Conservation (phyloP, 2,113 vertebrate genomes). For the Shinisaurus crocodilurus region DNA sequence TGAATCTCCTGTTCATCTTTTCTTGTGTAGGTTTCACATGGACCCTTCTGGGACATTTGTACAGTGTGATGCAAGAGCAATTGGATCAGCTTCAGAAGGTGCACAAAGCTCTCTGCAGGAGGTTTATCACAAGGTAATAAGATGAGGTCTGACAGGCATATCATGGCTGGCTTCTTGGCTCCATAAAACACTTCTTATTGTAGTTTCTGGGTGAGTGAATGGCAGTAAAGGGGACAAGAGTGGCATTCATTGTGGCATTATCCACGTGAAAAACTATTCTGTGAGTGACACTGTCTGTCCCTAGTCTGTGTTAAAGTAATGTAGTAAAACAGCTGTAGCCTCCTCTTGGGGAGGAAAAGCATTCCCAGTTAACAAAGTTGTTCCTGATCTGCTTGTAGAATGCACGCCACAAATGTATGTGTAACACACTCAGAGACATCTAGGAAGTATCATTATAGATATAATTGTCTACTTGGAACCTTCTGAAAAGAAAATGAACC, state of each 20-base stretch:
- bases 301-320: not conserved
- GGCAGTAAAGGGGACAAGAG: not conserved
- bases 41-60: conserved; percentile 98
- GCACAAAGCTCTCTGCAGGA: conserved; percentile 98
- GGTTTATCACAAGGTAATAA: conserved; percentile 95
- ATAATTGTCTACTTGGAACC: not conserved
- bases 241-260: not conserved
- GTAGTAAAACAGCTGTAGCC: not conserved
- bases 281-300: not conserved
- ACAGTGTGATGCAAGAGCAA: conserved; percentile 96
- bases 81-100: conserved; percentile 97
- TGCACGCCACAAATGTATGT: not conserved
- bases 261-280: accelerated
- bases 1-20: accelerated
- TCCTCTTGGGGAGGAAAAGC: not conserved
- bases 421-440: not conserved
- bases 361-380: not conserved
- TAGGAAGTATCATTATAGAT: not conserved
- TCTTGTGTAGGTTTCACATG: conserved; percentile 91
- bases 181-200: not conserved
- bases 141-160: accelerated
- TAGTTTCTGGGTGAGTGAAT: not conserved
- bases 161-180: not conserved
- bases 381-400: not conserved
- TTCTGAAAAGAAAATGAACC: not conserved